Evolutionary conservation across 2,888 invertebrate genomes (phyloP).

Genomic region (Apamea monoglypha): DNA sequence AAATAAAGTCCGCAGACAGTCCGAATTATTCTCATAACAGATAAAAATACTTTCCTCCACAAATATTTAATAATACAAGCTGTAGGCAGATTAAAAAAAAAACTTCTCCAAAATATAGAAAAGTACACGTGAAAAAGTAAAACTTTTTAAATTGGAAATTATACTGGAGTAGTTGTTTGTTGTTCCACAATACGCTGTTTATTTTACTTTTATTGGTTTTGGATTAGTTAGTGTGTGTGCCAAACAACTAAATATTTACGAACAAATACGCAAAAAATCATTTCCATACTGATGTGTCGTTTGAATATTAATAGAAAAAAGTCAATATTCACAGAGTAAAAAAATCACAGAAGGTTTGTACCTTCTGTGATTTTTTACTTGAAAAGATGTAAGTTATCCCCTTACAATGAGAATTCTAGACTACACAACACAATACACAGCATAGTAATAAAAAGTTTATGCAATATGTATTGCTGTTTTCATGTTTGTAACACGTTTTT

Average conservation of each 20-base stretch:
- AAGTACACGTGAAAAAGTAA: constrained; percentile 16
- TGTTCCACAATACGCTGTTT: constrained; percentile 31
- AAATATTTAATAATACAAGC: constrained; percentile 11
- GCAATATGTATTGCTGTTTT: neutral
- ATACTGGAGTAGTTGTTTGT: constrained; percentile 23
- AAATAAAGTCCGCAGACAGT: neutral
- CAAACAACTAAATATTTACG: constrained; percentile 52
- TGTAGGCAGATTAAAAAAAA: constrained; percentile 39
- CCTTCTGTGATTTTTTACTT: too few species aligned
- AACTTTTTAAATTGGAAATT: constrained; percentile 36
- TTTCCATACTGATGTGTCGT: constrained; percentile 47
- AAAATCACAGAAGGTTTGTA: constrained; percentile 18
- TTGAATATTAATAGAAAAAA: constrained; percentile 55
- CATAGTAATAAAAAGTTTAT: neutral
- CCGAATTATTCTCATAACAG: neutral
- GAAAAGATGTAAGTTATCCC: too few species aligned
- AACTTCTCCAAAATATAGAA: constrained; percentile 37
- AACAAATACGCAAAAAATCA: constrained; percentile 42
- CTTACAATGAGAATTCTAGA: neutral
- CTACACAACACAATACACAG: neutral
- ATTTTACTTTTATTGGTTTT: constrained; percentile 36
- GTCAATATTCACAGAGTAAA: neutral
- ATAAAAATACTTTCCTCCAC: neutral
- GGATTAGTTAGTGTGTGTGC: constrained; percentile 21
- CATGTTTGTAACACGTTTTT: neutral